A percentile compares a stretch with the other conserved stretches of the same genome.
Conservation (phyloP, 2,888 invertebrate species). For the Oithona nana region DNA sequence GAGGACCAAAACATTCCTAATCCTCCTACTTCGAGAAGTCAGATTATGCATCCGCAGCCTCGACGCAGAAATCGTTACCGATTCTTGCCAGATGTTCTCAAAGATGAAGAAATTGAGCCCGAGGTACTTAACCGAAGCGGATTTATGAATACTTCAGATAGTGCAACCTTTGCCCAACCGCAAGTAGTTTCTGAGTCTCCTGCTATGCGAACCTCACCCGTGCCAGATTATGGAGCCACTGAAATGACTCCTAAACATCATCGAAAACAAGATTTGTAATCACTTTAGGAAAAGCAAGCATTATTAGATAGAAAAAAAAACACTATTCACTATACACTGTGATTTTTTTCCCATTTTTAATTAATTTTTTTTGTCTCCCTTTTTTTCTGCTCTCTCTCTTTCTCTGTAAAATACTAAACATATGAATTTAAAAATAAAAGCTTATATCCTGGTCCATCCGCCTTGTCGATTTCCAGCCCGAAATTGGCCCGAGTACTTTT, state of each 20-base stretch:
- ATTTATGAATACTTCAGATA: neutral
- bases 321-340: neutral
- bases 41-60: no score
- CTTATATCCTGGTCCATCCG: no score
- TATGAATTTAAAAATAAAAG: no score
- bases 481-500: neutral
- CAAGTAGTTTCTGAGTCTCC: neutral
- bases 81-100: neutral
- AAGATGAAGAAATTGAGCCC: neutral
- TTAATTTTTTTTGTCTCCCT: no score
- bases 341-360: neutral
- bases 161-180: neutral
- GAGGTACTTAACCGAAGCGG: neutral
- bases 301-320: neutral
- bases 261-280: no score
- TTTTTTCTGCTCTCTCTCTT: no score
- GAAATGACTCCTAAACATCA: no score
- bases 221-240: neutral
- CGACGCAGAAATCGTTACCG: neutral
- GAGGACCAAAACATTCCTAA: neutral
- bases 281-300: neutral
- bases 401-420: no score
- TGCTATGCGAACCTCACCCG: neutral
- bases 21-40: neutral
- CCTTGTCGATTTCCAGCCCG: neutral